Evolutionary conservation across 1,140 invertebrate genomes (phyloP).

Genomic region (Drosophila arizonae): DNA sequence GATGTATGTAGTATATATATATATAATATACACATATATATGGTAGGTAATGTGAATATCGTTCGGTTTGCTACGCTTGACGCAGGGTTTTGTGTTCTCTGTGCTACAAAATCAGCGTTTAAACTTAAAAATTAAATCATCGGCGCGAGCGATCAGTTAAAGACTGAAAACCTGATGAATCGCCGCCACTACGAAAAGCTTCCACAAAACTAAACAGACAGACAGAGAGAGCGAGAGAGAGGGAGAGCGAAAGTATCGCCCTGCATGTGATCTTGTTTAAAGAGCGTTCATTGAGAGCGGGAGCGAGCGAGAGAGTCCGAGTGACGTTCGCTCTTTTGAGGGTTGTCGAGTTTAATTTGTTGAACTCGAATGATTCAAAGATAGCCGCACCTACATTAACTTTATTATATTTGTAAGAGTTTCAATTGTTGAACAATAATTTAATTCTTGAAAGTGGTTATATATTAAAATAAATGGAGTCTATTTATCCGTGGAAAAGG

Average conservation of each 20-base stretch:
- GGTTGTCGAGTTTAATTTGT: constrained; percentile 49
- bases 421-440: constrained; percentile 1
- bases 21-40: constrained; percentile 46
- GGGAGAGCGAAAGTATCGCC: constrained; percentile 10
- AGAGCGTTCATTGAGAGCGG: constrained; percentile 3
- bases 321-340: constrained; percentile 18
- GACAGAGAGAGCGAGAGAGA: not conserved
- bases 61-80: constrained; percentile 49
- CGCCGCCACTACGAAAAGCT: constrained; percentile 58
- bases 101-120: constrained; percentile 41
- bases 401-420: not conserved
- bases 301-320: constrained; percentile 4
- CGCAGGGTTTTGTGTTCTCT: constrained; percentile 32
- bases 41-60: constrained; percentile 67
- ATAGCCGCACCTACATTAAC: not conserved
- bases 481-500: too few species aligned
- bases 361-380: constrained; percentile 12
- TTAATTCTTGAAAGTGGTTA: not conserved
- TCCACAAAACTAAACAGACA: not conserved
- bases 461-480: too few species aligned
- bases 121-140: constrained; percentile 81
- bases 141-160: constrained; percentile 78
- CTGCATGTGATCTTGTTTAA: constrained; percentile 12
- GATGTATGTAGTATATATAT: constrained; percentile 30
- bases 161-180: constrained; percentile 75